Conservation (phyloP, 2,113 vertebrate genomes). For the Cranoglanis bouderius region DNA sequence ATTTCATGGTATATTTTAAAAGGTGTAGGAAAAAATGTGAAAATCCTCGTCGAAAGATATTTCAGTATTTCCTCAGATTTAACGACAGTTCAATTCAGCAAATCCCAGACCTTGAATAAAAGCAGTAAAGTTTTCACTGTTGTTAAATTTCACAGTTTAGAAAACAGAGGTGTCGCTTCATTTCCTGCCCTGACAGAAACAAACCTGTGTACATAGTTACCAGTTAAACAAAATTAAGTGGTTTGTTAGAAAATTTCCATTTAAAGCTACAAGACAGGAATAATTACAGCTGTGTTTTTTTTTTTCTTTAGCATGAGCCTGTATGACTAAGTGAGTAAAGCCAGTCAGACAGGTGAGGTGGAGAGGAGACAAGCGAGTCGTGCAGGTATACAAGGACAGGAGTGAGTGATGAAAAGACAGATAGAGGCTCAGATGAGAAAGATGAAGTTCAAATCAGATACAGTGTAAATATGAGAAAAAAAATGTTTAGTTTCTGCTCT, state of each 20-base stretch:
- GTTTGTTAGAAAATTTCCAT: not conserved
- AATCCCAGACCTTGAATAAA: not conserved
- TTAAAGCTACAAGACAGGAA: not conserved
- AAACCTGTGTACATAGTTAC: not conserved
- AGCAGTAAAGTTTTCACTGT: not conserved
- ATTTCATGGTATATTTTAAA: not conserved
- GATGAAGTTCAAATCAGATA: not conserved
- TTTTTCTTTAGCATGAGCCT: conserved; percentile 30
- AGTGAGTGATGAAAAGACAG: conserved; percentile 32
- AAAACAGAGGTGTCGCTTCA: not conserved
- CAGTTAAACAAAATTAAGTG: not conserved
- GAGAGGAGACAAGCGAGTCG: conserved; percentile 47
- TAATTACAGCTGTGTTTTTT: not conserved
- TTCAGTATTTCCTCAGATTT: not conserved
- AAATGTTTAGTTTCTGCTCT: not conserved
- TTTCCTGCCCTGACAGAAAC: not conserved
- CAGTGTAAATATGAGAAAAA: not conserved
- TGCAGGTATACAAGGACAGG: conserved; percentile 22
- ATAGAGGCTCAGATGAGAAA: not conserved
- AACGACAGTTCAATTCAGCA: not conserved
- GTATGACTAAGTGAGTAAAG: conserved; percentile 64
- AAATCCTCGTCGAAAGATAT: not conserved
- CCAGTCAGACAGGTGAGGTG: conserved; percentile 75
- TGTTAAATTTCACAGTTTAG: not conserved
- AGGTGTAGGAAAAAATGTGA: not conserved